A percentile compares a stretch with the other conserved stretches of the same genome.
These are phyloP conservation scores for Neria commutata DNA, from an alignment of 2,888 invertebrate genomes.

Conservation along the genomic window DNA sequence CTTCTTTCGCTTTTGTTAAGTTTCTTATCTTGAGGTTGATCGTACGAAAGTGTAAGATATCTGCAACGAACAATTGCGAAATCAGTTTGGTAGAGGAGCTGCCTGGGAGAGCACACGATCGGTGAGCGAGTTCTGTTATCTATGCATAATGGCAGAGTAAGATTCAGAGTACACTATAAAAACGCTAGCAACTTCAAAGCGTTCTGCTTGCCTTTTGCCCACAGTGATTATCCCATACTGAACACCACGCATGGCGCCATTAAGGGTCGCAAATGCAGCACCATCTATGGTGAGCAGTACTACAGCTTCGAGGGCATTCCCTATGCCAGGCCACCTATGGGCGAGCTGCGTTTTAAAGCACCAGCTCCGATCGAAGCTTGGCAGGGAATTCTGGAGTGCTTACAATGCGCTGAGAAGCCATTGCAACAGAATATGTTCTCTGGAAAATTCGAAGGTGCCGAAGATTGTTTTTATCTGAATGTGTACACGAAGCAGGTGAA, in stretches of 20 bases:
- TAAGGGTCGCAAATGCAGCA: slow-evolving; percentile 33
- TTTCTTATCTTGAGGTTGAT: too few relatives aligned
- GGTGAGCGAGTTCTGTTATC: too few relatives aligned
- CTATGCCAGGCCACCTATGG: slow-evolving; percentile 51
- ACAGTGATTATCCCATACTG: background rate
- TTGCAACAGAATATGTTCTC: slow-evolving; percentile 48
- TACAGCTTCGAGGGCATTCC: slow-evolving; percentile 51
- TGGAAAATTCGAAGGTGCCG: slow-evolving; percentile 56
- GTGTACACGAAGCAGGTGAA: slow-evolving; percentile 58
- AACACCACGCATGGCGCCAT: slow-evolving; percentile 35
- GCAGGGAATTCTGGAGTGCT: slow-evolving; percentile 59
- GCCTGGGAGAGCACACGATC: too few relatives aligned
- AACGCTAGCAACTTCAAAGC: background rate
- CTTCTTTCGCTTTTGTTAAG: too few relatives aligned
- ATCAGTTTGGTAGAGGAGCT: too few relatives aligned
- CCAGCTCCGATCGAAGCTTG: slow-evolving; percentile 59
- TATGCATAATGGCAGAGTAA: too few relatives aligned
- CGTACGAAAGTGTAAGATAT: too few relatives aligned
- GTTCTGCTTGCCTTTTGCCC: too few relatives aligned
- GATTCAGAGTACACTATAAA: background rate
- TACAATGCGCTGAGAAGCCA: slow-evolving; percentile 46
- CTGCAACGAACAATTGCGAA: too few relatives aligned
- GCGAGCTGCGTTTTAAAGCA: slow-evolving; percentile 53
- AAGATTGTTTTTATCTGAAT: slow-evolving; percentile 65
- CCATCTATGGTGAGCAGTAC: slow-evolving; percentile 41